Percentiles rank a stretch among this genome's conserved stretches.
Conservation (phyloP, 1,140 invertebrate species). For the Heliothis subflexa region DNA sequence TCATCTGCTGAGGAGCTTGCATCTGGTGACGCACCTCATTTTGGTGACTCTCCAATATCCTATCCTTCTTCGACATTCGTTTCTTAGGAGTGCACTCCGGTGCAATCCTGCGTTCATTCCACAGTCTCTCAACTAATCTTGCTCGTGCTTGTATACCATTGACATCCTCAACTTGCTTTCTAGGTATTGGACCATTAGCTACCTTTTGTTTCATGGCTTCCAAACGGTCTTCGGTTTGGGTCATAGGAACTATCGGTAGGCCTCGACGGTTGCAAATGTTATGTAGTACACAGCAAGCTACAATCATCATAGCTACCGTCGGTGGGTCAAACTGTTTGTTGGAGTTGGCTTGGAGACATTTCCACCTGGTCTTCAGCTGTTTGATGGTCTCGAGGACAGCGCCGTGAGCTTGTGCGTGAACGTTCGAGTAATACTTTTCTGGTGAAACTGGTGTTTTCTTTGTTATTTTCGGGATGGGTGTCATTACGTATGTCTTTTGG, state of each 20-base stretch:
- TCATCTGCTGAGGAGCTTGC: constrained; percentile 30
- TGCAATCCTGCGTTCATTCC: constrained; percentile 68
- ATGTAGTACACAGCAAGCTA: constrained; percentile 75
- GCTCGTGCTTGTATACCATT: constrained; percentile 61
- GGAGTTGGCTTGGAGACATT: constrained; percentile 75
- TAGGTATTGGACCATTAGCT: constrained; percentile 69
- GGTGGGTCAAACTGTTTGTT: constrained; percentile 76
- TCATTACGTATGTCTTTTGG: constrained; percentile 75
- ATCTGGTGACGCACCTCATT: constrained; percentile 42
- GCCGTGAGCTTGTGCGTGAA: constrained; percentile 68
- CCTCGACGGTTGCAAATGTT: constrained; percentile 72
- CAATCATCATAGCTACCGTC: constrained; percentile 69
- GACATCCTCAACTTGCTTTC: constrained; percentile 68
- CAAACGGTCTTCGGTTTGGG: constrained; percentile 71
- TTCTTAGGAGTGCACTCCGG: constrained; percentile 69
- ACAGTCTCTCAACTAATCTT: constrained; percentile 67
- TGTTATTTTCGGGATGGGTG: constrained; percentile 76
- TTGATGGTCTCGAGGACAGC: constrained; percentile 70
- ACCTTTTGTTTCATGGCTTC: constrained; percentile 80
- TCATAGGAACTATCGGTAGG: constrained; percentile 64
- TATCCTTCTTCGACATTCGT: constrained; percentile 69
- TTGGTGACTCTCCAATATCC: constrained; percentile 55
- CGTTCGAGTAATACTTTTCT: constrained; percentile 74
- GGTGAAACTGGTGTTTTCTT: constrained; percentile 77
- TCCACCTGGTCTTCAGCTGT: constrained; percentile 77